phyloP scores from a whole-genome alignment of 2,113 vertebrate genomes.

The Protobothrops flavoviridis region DNA sequence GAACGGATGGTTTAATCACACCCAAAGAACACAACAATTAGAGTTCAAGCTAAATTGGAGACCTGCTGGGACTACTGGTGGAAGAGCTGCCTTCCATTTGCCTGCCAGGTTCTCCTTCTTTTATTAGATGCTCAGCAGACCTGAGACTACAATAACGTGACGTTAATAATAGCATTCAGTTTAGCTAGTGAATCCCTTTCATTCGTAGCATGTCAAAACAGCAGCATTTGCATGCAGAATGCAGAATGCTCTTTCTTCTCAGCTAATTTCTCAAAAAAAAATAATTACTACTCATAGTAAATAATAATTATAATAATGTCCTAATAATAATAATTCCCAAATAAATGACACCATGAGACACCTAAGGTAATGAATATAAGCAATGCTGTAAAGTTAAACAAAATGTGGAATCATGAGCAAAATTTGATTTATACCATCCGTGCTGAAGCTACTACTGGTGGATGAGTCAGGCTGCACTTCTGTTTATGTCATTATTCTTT shows the following conservation, averaged over 20 bases:
- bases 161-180: background rate
- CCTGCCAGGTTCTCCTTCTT: constrained; percentile 11
- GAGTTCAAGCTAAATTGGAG: constrained; percentile 51
- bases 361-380: constrained; percentile 14
- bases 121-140: constrained; percentile 33
- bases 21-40: constrained; percentile 60
- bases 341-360: background rate
- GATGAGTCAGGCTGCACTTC: constrained; percentile 59
- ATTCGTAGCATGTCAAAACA: constrained; percentile 16
- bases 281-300: constrained; percentile 21
- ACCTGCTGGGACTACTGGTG: constrained; percentile 41
- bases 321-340: background rate
- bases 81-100: constrained; percentile 1
- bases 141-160: background rate
- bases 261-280: background rate
- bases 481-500: constrained; percentile 58
- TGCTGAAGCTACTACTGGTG: background rate
- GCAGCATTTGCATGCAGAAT: background rate
- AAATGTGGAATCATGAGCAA: constrained; percentile 42
- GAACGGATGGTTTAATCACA: constrained; percentile 69
- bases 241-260: background rate
- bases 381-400: constrained; percentile 31
- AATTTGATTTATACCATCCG: constrained; percentile 55
- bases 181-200: background rate
- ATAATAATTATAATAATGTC: background rate